phyloP scores from a whole-genome alignment of 1,140 invertebrate species.

The silkworm (Bombyx mori) region ASM3026992v2 NC_085133.1:9875001-9875500 shows the following conservation, averaged over 20 bases:
- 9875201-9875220: conserved; percentile 31
- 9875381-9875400: too few species aligned
- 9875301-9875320: not conserved
- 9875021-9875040: too few species aligned
- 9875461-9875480: conserved; percentile 6
- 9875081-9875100: conserved; percentile 52
- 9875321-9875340: not conserved
- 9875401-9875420: too few species aligned
- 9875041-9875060: not conserved
- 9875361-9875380: too few species aligned
- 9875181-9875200: conserved; percentile 34
- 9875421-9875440: too few species aligned
- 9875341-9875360: too few species aligned
- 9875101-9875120: conserved; percentile 35
- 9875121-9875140: conserved; percentile 31
- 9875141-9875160: conserved; percentile 29
- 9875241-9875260: conserved; percentile 35
- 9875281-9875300: conserved; percentile 23
- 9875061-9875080: conserved; percentile 12
- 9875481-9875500: conserved; percentile 11
- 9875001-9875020: too few species aligned
- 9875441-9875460: too few species aligned
- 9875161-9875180: conserved; percentile 16
- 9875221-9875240: conserved; percentile 38
- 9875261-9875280: conserved; percentile 16